These are phyloP conservation scores for Lasiommata megera DNA, from an alignment of 2,888 invertebrate genomes.

Conservation along the genomic window DNA sequence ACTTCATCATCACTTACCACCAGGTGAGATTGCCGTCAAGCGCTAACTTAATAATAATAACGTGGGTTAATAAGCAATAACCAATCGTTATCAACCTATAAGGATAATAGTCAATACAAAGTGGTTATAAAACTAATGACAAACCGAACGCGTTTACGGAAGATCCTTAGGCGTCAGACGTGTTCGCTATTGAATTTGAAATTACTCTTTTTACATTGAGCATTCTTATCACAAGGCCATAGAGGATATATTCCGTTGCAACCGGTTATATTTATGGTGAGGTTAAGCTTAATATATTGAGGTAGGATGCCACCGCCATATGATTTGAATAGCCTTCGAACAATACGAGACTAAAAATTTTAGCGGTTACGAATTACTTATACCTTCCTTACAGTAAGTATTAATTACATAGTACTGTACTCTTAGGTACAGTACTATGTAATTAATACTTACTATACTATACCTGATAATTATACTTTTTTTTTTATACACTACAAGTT, in stretches of 20 bases:
- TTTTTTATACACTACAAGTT: too few relatives aligned
- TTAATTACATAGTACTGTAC: too few relatives aligned
- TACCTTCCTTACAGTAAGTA: too few relatives aligned
- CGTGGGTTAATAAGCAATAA: too few relatives aligned
- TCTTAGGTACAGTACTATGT: too few relatives aligned
- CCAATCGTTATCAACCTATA: conserved; percentile 16
- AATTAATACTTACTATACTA: too few relatives aligned
- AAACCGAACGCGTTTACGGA: conserved; percentile 32
- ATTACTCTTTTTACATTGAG: conserved; percentile 15
- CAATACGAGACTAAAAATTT: conserved; percentile 13
- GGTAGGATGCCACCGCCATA: conserved; percentile 21
- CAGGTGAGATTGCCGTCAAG: too few relatives aligned
- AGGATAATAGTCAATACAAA: conserved; percentile 16
- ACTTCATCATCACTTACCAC: too few relatives aligned
- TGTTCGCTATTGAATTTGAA: conserved; percentile 32
- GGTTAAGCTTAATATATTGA: conserved; percentile 28
- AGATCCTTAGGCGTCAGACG: conserved; percentile 33
- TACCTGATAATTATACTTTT: too few relatives aligned
- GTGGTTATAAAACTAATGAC: conserved; percentile 22
- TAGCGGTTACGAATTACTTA: neutral
- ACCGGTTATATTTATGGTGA: conserved; percentile 23
- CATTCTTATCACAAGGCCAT: conserved; percentile 22
- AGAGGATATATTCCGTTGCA: conserved; percentile 23
- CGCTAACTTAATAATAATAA: too few relatives aligned
- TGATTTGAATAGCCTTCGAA: conserved; percentile 18